Conservation (phyloP, 2,888 invertebrate species). For the Macrophya annulata region DNA sequence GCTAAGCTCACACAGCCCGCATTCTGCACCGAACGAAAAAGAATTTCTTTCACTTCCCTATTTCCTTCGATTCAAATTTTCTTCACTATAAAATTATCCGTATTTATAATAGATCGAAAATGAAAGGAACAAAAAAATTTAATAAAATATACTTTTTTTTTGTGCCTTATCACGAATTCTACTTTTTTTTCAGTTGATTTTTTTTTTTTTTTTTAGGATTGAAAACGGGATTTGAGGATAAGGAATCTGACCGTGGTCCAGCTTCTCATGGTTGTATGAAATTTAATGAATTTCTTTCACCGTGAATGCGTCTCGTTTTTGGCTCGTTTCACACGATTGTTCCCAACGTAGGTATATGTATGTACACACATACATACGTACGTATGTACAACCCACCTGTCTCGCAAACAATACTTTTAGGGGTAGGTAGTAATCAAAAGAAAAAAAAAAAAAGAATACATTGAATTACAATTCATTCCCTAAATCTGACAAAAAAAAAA, state of each 20-base stretch:
- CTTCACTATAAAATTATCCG: not conserved
- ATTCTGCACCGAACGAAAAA: not conserved
- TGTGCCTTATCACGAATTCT: too few relatives aligned
- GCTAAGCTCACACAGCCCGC: not conserved
- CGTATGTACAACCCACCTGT: not conserved
- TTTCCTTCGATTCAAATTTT: not conserved
- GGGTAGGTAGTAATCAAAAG: not conserved
- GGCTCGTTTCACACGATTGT: slow-evolving; percentile 23
- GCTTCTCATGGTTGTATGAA: not conserved
- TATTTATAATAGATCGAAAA: not conserved
- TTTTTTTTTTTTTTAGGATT: too few relatives aligned
- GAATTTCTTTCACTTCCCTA: slow-evolving; percentile 15
- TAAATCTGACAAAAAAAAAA: not conserved
- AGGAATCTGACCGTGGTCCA: not conserved
- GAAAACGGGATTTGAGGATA: not conserved
- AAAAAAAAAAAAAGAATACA: not conserved
- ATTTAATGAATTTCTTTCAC: slow-evolving; percentile 17
- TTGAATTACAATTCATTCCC: not conserved
- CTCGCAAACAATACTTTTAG: not conserved
- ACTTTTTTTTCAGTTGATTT: too few relatives aligned
- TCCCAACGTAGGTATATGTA: too few relatives aligned
- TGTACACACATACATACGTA: too few relatives aligned
- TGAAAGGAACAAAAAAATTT: not conserved
- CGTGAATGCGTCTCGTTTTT: slow-evolving; percentile 33
- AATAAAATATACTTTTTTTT: too few relatives aligned